phyloP scores from a whole-genome alignment of 53 echinoderm and acorn worm species.

The Arbacia lixula region DNA sequence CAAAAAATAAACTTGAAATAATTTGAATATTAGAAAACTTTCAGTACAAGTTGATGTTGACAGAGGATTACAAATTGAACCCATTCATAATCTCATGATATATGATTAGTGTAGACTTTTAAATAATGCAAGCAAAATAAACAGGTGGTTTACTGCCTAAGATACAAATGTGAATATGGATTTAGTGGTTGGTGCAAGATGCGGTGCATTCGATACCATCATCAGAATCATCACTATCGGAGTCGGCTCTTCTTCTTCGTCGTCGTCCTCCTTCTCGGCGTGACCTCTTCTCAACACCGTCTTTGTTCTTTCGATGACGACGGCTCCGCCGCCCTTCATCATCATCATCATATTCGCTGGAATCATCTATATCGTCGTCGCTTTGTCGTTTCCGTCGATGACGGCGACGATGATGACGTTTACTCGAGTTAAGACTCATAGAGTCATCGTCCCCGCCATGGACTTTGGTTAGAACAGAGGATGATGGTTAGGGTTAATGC shows the following conservation, averaged over 20 bases:
- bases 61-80: too few relatives aligned
- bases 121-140: too few relatives aligned
- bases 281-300: neutral
- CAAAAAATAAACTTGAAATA: too few relatives aligned
- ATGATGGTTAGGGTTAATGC: too few relatives aligned
- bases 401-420: constrained; percentile 1
- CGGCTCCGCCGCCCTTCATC: neutral
- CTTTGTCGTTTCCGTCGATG: neutral
- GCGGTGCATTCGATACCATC: neutral
- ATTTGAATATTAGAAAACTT: too few relatives aligned
- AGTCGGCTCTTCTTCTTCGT: neutral
- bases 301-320: neutral
- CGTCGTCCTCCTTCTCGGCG: neutral
- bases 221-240: neutral
- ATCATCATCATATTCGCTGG: neutral
- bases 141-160: too few relatives aligned
- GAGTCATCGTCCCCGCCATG: neutral
- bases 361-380: neutral
- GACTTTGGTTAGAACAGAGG: neutral
- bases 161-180: too few relatives aligned
- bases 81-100: too few relatives aligned
- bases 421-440: neutral
- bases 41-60: too few relatives aligned
- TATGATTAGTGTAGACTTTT: too few relatives aligned
- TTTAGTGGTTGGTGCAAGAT: too few relatives aligned